These are phyloP conservation scores for Trichonephila inaurata DNA, from an alignment of 1,140 invertebrate species.

Conservation along the genomic window DNA sequence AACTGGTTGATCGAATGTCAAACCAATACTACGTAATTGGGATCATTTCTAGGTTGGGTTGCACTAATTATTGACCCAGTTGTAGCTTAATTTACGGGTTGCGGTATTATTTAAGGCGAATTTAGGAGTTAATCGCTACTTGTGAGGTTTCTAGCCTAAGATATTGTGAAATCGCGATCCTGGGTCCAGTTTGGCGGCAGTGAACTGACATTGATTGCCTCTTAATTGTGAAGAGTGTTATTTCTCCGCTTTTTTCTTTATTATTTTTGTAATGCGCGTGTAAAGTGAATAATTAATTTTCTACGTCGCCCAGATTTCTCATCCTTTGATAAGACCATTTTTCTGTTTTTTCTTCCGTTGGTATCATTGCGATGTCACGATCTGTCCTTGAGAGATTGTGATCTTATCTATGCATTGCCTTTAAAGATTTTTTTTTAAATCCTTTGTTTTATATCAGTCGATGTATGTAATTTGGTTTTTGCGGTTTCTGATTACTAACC, in stretches of 20 bases:
- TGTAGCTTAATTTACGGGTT: slow-evolving; percentile 35
- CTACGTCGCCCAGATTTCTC: not conserved
- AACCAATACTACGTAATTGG: not conserved
- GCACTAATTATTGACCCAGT: slow-evolving; percentile 7
- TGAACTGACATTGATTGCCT: not conserved
- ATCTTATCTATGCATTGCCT: not conserved
- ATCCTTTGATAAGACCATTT: not conserved
- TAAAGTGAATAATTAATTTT: slow-evolving; percentile 13
- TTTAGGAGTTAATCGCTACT: not conserved
- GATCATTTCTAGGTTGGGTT: not conserved
- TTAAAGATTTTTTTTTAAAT: not conserved
- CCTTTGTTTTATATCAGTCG: too few species aligned
- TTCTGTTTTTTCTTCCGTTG: not conserved
- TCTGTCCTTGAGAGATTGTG: not conserved
- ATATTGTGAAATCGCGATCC: not conserved
- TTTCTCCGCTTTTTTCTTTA: not conserved
- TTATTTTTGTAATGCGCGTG: not conserved
- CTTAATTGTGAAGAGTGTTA: slow-evolving; percentile 31
- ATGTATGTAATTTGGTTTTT: too few species aligned
- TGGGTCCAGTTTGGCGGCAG: not conserved
- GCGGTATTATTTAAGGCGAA: not conserved
- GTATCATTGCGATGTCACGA: not conserved
- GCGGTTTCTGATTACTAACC: too few species aligned
- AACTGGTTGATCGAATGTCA: not conserved
- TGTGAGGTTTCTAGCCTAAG: not conserved